These are phyloP conservation scores for Azemiops feae DNA, from an alignment of 2,113 vertebrate species.

Conservation along the genomic window DNA sequence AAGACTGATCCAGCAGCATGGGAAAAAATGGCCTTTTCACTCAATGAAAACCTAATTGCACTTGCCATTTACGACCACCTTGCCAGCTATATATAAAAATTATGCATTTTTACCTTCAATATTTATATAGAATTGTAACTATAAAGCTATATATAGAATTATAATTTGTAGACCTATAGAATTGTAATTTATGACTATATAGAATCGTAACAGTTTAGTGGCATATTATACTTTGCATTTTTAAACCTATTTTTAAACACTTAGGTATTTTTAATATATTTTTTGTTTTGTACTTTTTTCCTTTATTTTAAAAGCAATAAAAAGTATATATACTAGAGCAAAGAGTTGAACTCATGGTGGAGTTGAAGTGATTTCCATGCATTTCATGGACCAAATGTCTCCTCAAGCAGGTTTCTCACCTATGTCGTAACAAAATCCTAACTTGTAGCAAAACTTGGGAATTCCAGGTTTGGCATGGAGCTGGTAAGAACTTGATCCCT, in stretches of 20 bases:
- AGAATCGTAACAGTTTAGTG: neutral
- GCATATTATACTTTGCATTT: neutral
- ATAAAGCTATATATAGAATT: neutral
- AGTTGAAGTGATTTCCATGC: neutral
- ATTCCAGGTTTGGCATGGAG: too few species aligned
- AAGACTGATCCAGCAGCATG: too few species aligned
- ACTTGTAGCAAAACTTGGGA: neutral
- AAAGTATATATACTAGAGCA: neutral
- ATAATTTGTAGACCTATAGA: neutral
- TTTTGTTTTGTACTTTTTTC: neutral
- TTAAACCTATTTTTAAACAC: neutral
- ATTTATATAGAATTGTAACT: neutral
- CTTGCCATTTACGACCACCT: neutral
- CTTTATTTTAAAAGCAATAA: neutral
- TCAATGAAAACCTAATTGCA: neutral
- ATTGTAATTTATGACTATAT: neutral
- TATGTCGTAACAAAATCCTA: neutral
- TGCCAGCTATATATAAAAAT: neutral
- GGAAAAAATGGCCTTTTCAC: too few species aligned
- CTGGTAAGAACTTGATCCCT: too few species aligned
- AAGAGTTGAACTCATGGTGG: neutral
- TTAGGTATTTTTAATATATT: neutral
- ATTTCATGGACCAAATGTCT: neutral
- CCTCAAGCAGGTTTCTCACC: neutral
- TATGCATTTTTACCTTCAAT: neutral